Conservation (phyloP, 2,888 invertebrate genomes). For the Nemotelus pantherinus region DNA sequence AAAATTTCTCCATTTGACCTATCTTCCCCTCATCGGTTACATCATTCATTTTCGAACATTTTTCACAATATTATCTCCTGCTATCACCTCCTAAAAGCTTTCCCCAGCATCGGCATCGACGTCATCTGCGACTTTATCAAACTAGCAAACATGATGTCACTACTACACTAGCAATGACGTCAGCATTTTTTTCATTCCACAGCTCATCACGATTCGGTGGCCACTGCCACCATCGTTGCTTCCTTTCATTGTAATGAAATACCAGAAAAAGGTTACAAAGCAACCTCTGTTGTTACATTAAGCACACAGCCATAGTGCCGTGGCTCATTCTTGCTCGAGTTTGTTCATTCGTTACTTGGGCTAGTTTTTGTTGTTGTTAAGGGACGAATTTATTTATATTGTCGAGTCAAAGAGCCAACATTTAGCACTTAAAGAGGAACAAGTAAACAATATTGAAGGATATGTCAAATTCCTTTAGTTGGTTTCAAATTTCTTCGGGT, state of each 20-base stretch:
- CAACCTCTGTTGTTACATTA: conserved; percentile 13
- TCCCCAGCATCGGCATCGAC: too few relatives aligned
- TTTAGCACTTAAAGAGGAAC: conserved; percentile 20
- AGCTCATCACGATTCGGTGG: not conserved
- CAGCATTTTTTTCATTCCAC: not conserved
- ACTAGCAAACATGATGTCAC: not conserved
- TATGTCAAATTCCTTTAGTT: conserved; percentile 22
- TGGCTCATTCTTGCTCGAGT: not conserved
- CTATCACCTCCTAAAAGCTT: too few relatives aligned
- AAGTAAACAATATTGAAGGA: conserved; percentile 34
- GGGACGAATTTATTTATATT: conserved; percentile 16
- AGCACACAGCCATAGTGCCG: not conserved
- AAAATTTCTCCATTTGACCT: too few relatives aligned
- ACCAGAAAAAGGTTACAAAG: not conserved
- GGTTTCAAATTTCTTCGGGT: not conserved
- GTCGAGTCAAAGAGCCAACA: conserved; percentile 27
- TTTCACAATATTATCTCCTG: too few relatives aligned
- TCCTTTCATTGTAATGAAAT: not conserved
- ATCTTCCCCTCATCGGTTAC: too few relatives aligned
- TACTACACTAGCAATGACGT: conserved; percentile 2
- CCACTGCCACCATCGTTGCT: not conserved
- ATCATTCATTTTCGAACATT: too few relatives aligned
- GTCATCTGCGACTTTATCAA: too few relatives aligned
- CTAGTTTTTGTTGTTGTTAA: not conserved
- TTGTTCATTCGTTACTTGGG: not conserved